These are phyloP conservation scores for Motacilla tschutschensis DNA, from an alignment of 2,113 vertebrate species.

Conservation along the genomic window DNA sequence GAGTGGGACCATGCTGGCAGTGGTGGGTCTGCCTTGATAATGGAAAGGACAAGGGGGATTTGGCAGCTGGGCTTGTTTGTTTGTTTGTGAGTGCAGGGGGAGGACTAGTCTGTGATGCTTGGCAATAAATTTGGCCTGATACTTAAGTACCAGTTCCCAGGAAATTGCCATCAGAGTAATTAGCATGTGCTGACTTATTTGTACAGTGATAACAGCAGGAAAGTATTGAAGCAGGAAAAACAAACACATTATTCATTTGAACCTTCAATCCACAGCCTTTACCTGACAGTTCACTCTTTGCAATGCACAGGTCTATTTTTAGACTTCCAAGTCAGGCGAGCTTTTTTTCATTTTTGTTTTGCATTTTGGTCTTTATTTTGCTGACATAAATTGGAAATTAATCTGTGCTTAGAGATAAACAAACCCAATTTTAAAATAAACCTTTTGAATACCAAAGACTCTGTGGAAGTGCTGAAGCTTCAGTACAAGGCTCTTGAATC, in stretches of 20 bases:
- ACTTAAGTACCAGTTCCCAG: slow-evolving; percentile 34
- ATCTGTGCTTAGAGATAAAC: slow-evolving; percentile 23
- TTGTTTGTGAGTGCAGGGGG: neutral
- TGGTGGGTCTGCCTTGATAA: neutral
- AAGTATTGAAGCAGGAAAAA: slow-evolving; percentile 63
- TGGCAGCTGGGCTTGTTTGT: neutral
- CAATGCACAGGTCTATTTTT: slow-evolving; percentile 42
- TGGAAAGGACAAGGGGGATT: neutral
- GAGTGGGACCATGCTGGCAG: neutral
- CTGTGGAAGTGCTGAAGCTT: neutral
- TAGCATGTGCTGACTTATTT: slow-evolving; percentile 51
- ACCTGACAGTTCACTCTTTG: slow-evolving; percentile 51
- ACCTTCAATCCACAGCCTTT: slow-evolving; percentile 49
- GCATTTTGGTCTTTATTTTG: neutral
- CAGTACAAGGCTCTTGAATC: neutral
- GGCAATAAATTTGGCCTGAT: neutral
- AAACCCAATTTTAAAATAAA: neutral
- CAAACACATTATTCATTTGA: slow-evolving; percentile 66
- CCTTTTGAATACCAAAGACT: neutral
- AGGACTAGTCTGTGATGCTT: neutral
- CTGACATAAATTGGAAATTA: slow-evolving; percentile 38
- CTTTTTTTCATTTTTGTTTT: slow-evolving; percentile 29
- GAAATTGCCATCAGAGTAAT: slow-evolving; percentile 57
- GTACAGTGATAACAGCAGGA: slow-evolving; percentile 61
- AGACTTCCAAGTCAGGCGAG: neutral